phyloP scores from a whole-genome alignment of 2,113 vertebrate genomes.

The Callocephalon fimbriatum region DNA sequence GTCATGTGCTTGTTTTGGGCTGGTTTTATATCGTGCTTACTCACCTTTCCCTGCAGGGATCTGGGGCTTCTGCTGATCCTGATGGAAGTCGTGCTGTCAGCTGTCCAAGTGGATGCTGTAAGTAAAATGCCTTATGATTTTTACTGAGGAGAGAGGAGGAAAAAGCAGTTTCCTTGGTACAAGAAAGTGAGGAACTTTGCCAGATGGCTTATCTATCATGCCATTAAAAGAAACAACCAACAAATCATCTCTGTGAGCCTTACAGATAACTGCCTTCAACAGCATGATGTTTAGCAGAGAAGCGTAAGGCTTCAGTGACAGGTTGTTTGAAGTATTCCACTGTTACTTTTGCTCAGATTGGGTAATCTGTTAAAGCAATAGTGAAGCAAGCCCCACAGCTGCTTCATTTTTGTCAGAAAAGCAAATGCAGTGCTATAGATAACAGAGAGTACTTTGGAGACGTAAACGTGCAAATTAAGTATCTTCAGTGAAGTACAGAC shows the following conservation, averaged over 20 bases:
- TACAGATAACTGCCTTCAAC: not conserved
- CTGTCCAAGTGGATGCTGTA: conserved; percentile 50
- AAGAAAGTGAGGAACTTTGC: not conserved
- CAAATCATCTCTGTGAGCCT: not conserved
- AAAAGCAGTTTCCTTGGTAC: conserved; percentile 26
- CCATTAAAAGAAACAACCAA: conserved; percentile 1
- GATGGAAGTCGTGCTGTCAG: conserved; percentile 39
- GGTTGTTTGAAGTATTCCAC: not conserved
- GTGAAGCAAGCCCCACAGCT: not conserved
- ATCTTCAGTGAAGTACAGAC: not conserved
- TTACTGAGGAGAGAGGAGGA: not conserved
- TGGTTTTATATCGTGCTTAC: not conserved
- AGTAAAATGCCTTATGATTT: conserved; percentile 5
- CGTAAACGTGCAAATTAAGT: not conserved
- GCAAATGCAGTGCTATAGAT: not conserved
- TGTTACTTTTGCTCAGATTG: not conserved
- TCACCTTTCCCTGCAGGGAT: conserved; percentile 21
- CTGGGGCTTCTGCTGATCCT: conserved; percentile 29
- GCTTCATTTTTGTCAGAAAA: not conserved
- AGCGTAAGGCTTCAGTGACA: not conserved
- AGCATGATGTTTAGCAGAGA: not conserved
- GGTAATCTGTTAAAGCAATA: not conserved
- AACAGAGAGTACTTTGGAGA: not conserved
- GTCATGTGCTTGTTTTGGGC: not conserved
- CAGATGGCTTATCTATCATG: conserved; percentile 13